phyloP scores from a whole-genome alignment of 2,797 vertebrate genomes.

The Vultur gryphus region DNA sequence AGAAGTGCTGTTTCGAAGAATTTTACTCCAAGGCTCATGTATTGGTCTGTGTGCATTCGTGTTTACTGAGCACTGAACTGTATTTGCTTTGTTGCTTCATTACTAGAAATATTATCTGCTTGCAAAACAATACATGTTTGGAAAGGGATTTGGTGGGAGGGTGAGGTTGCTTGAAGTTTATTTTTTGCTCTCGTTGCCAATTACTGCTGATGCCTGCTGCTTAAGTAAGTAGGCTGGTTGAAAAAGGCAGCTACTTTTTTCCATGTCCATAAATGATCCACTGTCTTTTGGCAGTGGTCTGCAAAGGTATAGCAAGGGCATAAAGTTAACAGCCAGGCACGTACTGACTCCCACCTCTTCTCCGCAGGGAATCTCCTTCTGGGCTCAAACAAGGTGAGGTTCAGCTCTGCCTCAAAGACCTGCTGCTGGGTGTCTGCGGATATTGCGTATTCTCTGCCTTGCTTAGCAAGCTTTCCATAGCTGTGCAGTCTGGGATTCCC shows the following conservation, averaged over 20 bases:
- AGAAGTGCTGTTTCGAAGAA: not conserved
- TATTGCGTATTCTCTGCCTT: not conserved
- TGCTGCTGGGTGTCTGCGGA: not conserved
- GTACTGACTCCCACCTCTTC: not conserved
- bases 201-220: not conserved
- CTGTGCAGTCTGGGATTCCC: not conserved
- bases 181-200: not conserved
- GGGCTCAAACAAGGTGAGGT: not conserved
- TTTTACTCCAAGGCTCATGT: not conserved
- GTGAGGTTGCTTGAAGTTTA: not conserved
- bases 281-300: not conserved
- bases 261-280: not conserved
- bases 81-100: conserved; percentile 26
- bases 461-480: not conserved
- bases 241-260: not conserved
- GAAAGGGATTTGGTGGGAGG: not conserved
- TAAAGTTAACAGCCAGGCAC: not conserved
- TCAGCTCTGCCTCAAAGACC: not conserved
- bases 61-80: conserved; percentile 9
- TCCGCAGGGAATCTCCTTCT: not conserved
- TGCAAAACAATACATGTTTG: conserved; percentile 1
- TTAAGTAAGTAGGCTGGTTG: not conserved
- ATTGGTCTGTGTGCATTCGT: not conserved
- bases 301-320: not conserved
- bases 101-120: conserved; percentile 14